phyloP scores from a whole-genome alignment of 2,113 vertebrate species.

The Ammodytes marinus region DNA sequence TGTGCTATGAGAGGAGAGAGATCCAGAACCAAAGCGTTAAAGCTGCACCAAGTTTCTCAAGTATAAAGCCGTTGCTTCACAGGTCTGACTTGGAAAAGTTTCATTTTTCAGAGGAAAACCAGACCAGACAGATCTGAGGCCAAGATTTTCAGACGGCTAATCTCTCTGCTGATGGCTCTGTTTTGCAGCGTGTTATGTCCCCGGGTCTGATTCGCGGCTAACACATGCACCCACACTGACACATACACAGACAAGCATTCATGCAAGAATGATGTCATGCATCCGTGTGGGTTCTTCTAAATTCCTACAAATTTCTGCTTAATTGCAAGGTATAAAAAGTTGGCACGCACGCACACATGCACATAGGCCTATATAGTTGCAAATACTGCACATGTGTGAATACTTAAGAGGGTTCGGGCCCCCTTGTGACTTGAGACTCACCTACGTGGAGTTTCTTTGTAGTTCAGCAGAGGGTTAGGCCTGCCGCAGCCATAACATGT shows the following conservation, averaged over 20 bases:
- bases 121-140: conserved; percentile 15
- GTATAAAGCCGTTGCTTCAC: background rate
- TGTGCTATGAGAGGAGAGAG: no score
- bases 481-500: conserved; percentile 65
- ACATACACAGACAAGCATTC: background rate
- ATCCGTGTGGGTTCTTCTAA: background rate
- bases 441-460: conserved; percentile 50
- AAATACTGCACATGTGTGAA: conserved; percentile 57
- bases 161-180: conserved; percentile 18
- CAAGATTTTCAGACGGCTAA: conserved; percentile 17
- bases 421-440: conserved; percentile 48
- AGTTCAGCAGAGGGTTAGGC: conserved; percentile 58
- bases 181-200: conserved; percentile 7
- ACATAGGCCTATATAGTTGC: background rate
- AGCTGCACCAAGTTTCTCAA: background rate
- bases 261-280: conserved; percentile 17
- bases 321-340: conserved; percentile 32
- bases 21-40: background rate
- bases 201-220: conserved; percentile 3
- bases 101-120: conserved; percentile 16
- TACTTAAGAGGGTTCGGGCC: conserved; percentile 36
- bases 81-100: background rate
- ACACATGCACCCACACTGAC: background rate
- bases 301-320: conserved; percentile 25
- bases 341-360: conserved; percentile 7